Conservation (phyloP, 2,113 vertebrate species). For the Elephantulus edwardii region DNA sequence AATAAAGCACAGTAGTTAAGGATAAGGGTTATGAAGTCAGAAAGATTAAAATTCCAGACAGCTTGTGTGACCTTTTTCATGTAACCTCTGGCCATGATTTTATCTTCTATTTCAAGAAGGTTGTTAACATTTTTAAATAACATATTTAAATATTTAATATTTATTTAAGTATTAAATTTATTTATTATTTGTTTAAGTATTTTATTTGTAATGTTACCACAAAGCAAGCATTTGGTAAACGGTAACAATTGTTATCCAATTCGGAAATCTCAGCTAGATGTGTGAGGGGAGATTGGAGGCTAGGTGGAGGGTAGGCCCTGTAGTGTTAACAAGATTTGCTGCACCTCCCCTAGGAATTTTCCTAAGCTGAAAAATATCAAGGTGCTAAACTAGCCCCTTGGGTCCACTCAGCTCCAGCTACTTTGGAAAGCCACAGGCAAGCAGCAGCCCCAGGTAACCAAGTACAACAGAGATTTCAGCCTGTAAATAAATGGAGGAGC, state of each 20-base stretch:
- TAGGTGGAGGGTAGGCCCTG: background rate
- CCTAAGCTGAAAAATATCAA: constrained; percentile 35
- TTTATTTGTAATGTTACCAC: constrained; percentile 17
- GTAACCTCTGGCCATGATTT: background rate
- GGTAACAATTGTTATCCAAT: background rate
- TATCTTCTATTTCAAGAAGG: background rate
- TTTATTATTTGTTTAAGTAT: no score
- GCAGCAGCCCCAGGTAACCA: background rate
- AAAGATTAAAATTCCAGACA: constrained; percentile 16
- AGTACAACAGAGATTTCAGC: background rate
- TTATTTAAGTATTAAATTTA: no score
- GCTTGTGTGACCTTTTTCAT: background rate
- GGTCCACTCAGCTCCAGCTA: background rate
- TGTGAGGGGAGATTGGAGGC: background rate
- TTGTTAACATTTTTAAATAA: constrained; percentile 7
- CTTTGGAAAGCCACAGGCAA: background rate
- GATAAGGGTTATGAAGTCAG: background rate
- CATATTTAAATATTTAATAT: no score
- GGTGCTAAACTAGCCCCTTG: constrained; percentile 18
- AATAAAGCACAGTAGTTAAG: background rate
- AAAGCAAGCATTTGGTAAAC: background rate
- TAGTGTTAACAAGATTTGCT: background rate
- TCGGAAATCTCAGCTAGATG: background rate
- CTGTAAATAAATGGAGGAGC: constrained; percentile 33
- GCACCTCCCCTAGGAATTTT: background rate